Evolutionary conservation across 2,113 vertebrate genomes (phyloP).

Genomic region (Anser brachyrhynchus): DNA sequence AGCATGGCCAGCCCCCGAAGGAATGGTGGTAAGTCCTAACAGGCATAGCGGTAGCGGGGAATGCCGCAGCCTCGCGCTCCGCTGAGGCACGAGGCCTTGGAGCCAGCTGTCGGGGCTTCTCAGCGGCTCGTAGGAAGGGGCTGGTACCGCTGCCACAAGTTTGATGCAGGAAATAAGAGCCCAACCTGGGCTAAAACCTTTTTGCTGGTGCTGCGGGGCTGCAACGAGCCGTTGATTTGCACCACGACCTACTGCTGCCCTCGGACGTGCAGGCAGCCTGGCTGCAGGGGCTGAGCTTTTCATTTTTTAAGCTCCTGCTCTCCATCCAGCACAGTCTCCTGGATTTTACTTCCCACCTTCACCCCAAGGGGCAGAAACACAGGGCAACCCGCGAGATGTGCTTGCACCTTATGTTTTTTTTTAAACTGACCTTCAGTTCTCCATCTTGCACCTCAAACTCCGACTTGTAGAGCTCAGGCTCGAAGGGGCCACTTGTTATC

Average conservation of each 20-base stretch:
- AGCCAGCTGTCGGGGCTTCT: neutral
- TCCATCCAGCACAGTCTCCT: no score
- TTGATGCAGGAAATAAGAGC: neutral
- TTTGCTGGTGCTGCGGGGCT: neutral
- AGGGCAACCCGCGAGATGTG: accelerated
- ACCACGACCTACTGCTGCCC: neutral
- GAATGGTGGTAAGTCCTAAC: neutral
- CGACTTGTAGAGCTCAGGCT: slow-evolving; percentile 93
- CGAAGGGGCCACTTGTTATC: slow-evolving; percentile 93
- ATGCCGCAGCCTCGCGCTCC: neutral
- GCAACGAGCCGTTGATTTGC: neutral
- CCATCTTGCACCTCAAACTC: slow-evolving; percentile 93
- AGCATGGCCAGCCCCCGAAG: neutral
- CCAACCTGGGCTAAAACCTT: neutral
- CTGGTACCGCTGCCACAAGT: neutral
- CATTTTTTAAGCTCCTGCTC: neutral
- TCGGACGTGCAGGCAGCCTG: neutral
- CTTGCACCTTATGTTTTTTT: accelerated
- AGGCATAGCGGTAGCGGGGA: neutral
- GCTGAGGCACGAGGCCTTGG: neutral
- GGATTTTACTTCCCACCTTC: neutral
- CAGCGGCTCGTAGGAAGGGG: neutral
- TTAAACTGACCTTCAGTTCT: slow-evolving; percentile 87
- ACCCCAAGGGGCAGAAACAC: accelerated
- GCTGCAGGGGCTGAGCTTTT: neutral